phyloP scores from a whole-genome alignment of 2,888 invertebrate genomes.

The Brachypterus glaber region DNA sequence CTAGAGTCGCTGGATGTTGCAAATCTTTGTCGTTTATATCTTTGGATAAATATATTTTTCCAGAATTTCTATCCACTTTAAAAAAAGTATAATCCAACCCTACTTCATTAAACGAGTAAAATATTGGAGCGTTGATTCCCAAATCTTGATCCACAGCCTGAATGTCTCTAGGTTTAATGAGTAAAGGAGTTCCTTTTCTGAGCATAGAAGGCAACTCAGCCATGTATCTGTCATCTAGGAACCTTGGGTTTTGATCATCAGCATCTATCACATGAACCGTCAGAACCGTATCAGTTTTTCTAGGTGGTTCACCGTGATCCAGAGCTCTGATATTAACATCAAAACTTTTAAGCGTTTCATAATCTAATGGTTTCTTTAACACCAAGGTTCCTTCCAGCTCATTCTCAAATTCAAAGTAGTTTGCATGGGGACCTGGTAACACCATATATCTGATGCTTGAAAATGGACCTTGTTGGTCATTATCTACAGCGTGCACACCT shows the following conservation, averaged over 20 bases:
- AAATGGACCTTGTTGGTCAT: conserved; percentile 81
- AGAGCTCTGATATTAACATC: conserved; percentile 64
- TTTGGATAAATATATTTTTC: conserved; percentile 49
- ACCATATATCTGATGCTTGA: conserved; percentile 76
- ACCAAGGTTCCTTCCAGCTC: conserved; percentile 77
- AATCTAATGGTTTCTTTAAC: conserved; percentile 71
- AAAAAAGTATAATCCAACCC: conserved; percentile 56
- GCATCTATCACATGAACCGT: conserved; percentile 76
- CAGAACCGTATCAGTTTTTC: conserved; percentile 63
- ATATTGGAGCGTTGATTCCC: conserved; percentile 66
- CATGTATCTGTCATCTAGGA: conserved; percentile 57
- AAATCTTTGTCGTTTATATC: conserved; percentile 53
- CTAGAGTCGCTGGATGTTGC: conserved; percentile 64
- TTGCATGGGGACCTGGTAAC: conserved; percentile 67
- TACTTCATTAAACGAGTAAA: conserved; percentile 56
- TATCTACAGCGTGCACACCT: conserved; percentile 69
- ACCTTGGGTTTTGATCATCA: conserved; percentile 85
- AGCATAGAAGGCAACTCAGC: conserved; percentile 57
- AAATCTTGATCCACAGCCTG: conserved; percentile 72
- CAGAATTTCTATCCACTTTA: conserved; percentile 54
- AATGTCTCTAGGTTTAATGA: conserved; percentile 62
- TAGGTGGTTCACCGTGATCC: conserved; percentile 76
- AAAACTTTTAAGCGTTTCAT: conserved; percentile 68
- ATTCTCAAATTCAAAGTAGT: conserved; percentile 74
- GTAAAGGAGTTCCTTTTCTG: conserved; percentile 53